These are phyloP conservation scores for Morpho helenor DNA, from an alignment of 2,888 invertebrate genomes.

Conservation along the genomic window DNA sequence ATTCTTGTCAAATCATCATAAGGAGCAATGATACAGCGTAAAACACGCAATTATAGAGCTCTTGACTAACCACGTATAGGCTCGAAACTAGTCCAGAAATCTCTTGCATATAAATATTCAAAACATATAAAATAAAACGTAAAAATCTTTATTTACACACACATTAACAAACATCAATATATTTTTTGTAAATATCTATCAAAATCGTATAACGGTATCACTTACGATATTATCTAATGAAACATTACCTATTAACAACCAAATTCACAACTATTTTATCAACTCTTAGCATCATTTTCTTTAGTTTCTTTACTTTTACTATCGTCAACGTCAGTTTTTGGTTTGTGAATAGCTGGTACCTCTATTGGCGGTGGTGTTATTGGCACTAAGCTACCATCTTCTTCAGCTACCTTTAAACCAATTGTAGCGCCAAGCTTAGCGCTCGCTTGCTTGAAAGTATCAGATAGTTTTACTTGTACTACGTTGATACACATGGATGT, in stretches of 20 bases:
- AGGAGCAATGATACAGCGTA: no score
- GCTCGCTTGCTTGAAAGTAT: slow-evolving; percentile 91
- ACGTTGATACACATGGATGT: slow-evolving; percentile 99
- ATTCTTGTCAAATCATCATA: no score
- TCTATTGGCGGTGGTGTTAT: slow-evolving; percentile 65
- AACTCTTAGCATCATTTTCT: slow-evolving; percentile 51
- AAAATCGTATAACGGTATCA: slow-evolving; percentile 22
- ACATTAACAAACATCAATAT: slow-evolving; percentile 45
- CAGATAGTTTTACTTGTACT: slow-evolving; percentile 89
- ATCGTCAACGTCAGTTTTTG: slow-evolving; percentile 39
- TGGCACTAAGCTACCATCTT: slow-evolving; percentile 78
- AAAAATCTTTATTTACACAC: slow-evolving; percentile 58
- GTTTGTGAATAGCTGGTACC: slow-evolving; percentile 63
- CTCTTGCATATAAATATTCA: neutral
- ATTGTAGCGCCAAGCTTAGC: slow-evolving; percentile 92
- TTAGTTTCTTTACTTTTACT: slow-evolving; percentile 44
- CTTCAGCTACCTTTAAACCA: slow-evolving; percentile 85
- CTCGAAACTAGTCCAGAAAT: neutral
- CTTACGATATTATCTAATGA: slow-evolving; percentile 18
- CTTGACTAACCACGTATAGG: no score
- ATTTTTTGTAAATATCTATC: slow-evolving; percentile 13
- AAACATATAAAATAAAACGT: slow-evolving; percentile 26
- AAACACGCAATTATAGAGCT: no score
- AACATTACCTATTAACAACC: slow-evolving; percentile 16
- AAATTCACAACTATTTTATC: slow-evolving; percentile 34